These are phyloP conservation scores for Leucophenga montana DNA, from an alignment of 2,888 invertebrate genomes.

Conservation along the genomic window DNA sequence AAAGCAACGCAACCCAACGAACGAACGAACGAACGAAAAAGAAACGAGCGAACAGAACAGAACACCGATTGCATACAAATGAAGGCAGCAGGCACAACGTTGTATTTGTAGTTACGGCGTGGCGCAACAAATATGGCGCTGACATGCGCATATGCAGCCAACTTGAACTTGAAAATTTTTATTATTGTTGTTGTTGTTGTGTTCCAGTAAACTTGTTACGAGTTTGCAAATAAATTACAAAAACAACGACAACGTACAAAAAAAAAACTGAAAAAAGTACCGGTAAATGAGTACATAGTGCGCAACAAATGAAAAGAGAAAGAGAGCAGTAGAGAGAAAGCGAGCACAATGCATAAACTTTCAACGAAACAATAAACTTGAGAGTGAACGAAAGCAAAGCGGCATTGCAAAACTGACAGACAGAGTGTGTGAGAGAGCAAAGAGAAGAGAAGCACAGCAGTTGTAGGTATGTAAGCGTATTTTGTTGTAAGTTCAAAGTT, in stretches of 20 bases:
- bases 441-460: not conserved
- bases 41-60: conserved; percentile 22
- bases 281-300: conserved; percentile 25
- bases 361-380: conserved; percentile 3
- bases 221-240: conserved; percentile 31
- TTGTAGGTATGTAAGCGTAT: conserved; percentile 46
- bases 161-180: conserved; percentile 73
- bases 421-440: conserved; percentile 15
- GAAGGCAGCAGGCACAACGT: not conserved
- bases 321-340: conserved; percentile 12
- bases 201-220: conserved; percentile 46
- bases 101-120: conserved; percentile 14
- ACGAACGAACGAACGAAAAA: conserved; percentile 27
- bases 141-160: conserved; percentile 69
- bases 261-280: conserved; percentile 23
- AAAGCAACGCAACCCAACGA: no score
- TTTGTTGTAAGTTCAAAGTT: conserved; percentile 31
- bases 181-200: conserved; percentile 46
- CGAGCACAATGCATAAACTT: conserved; percentile 33
- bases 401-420: not conserved
- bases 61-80: conserved; percentile 14
- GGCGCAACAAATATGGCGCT: conserved; percentile 48
- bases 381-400: not conserved
- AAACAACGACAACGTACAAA: conserved; percentile 9
- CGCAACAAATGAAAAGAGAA: conserved; percentile 20